A percentile compares a stretch with the other conserved stretches of the same genome.
These are phyloP conservation scores for Mus spicilegus DNA, from an alignment of 2,113 vertebrate genomes.

Conservation along the genomic window DNA sequence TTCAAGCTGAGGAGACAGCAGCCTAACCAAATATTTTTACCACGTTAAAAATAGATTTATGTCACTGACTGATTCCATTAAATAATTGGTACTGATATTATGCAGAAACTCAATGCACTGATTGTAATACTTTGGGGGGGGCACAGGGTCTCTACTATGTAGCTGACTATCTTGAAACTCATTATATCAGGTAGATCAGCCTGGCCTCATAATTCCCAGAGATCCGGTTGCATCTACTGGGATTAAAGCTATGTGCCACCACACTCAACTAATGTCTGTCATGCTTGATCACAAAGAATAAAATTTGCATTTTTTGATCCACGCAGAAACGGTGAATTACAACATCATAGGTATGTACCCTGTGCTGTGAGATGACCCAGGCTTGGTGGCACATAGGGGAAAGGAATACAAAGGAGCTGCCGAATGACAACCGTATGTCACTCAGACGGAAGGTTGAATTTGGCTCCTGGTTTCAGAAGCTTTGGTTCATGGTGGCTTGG, in stretches of 20 bases:
- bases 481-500: not conserved
- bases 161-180: no score
- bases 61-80: not conserved
- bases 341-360: not conserved
- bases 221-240: not conserved
- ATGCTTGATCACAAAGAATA: conserved; percentile 1
- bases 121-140: not conserved
- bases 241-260: not conserved
- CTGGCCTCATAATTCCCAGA: not conserved
- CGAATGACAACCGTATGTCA: not conserved
- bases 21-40: not conserved
- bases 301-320: not conserved
- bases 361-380: not conserved
- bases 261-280: not conserved
- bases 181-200: not conserved
- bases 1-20: conserved; percentile 20
- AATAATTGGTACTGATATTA: not conserved
- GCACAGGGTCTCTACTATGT: not conserved
- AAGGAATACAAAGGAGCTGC: not conserved
- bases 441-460: not conserved
- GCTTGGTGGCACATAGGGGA: not conserved
- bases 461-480: not conserved
- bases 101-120: not conserved
- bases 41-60: not conserved
- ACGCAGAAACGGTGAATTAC: not conserved